A percentile compares a stretch with the other conserved stretches of the same genome.
These are phyloP conservation scores for Atlantisia rogersi DNA, from an alignment of 2,113 vertebrate genomes.

Conservation along the genomic window DNA sequence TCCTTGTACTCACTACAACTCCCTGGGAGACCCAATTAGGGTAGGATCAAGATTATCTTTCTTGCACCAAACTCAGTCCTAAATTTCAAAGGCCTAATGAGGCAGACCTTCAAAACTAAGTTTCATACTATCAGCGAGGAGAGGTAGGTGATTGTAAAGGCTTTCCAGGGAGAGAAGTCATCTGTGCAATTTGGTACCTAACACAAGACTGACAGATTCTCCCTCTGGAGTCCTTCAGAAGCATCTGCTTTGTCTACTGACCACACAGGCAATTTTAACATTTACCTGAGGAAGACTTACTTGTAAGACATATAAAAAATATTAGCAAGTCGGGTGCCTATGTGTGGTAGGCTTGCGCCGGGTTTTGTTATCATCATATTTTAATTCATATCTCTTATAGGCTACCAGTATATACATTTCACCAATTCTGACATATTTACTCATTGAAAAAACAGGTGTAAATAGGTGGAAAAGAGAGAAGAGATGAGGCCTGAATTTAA, in stretches of 20 bases:
- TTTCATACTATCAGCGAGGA: background rate
- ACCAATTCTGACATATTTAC: background rate
- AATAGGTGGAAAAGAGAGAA: background rate
- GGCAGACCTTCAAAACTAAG: background rate
- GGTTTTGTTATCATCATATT: background rate
- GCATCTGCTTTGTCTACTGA: background rate
- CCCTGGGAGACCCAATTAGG: background rate
- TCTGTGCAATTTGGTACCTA: fast-evolving
- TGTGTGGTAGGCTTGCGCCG: background rate
- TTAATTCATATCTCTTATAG: background rate
- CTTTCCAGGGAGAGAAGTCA: background rate
- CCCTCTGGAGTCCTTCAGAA: background rate
- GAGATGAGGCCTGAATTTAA: constrained; percentile 37
- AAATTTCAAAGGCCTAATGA: constrained; percentile 6
- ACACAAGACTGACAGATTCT: background rate
- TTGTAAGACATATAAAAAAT: background rate
- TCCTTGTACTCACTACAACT: background rate
- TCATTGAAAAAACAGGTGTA: background rate
- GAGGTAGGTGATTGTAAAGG: background rate
- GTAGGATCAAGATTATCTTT: background rate
- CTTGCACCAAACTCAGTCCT: background rate
- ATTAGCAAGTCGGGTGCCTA: background rate
- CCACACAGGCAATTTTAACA: background rate
- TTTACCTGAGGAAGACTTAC: background rate
- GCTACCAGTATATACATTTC: background rate